phyloP scores from a whole-genome alignment of 2,113 vertebrate species.

The Pungitius pungitius region DNA sequence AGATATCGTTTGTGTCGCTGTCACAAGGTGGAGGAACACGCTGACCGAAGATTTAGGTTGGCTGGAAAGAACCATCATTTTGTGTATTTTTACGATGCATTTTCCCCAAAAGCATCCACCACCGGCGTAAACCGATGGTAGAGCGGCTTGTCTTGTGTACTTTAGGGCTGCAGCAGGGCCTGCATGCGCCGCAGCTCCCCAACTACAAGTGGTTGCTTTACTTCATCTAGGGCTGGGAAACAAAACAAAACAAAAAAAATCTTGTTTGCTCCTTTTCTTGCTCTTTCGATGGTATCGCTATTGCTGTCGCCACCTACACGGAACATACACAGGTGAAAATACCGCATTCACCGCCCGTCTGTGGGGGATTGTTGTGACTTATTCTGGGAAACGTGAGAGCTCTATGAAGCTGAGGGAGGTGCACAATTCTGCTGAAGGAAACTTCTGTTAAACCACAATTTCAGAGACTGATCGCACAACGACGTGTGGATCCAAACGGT shows the following conservation, averaged over 20 bases:
- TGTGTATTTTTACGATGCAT: neutral
- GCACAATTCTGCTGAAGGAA: slow-evolving; percentile 13
- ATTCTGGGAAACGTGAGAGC: slow-evolving; percentile 51
- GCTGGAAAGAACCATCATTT: neutral
- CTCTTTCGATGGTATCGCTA: slow-evolving; percentile 4
- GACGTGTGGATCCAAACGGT: slow-evolving; percentile 9
- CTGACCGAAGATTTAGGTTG: neutral
- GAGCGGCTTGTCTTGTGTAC: neutral
- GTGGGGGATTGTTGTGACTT: slow-evolving; percentile 13
- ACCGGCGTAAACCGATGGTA: neutral
- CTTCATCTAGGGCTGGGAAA: slow-evolving; percentile 39
- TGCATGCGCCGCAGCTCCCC: neutral
- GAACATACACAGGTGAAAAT: slow-evolving; percentile 48
- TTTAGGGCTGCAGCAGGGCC: neutral
- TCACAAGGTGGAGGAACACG: neutral
- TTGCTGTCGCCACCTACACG: slow-evolving; percentile 42
- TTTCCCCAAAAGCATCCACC: neutral
- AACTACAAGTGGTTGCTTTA: neutral
- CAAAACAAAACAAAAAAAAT: slow-evolving; percentile 16
- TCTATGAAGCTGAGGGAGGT: slow-evolving; percentile 2
- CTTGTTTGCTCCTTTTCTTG: slow-evolving; percentile 17
- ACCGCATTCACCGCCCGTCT: slow-evolving; percentile 2
- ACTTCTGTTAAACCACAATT: neutral
- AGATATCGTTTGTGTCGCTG: neutral
- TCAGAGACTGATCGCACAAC: neutral